phyloP scores from a whole-genome alignment of 2,797 vertebrate species.

The Neoniphon sammara region DNA sequence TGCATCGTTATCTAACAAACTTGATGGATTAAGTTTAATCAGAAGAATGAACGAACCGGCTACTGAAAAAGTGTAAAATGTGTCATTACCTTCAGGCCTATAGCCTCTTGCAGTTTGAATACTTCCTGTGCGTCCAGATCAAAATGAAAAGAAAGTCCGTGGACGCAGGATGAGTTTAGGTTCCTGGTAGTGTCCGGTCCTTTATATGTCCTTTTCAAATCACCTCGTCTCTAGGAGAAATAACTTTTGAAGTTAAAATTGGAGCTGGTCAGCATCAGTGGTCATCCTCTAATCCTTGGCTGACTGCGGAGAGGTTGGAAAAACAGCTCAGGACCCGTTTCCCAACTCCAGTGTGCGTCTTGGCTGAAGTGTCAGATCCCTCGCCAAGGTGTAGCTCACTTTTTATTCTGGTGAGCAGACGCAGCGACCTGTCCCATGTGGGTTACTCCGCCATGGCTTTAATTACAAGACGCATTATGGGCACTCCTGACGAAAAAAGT shows the following conservation, averaged over 20 bases:
- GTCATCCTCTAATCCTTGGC: constrained; percentile 69
- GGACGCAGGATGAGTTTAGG: constrained; percentile 32
- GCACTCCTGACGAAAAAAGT: constrained; percentile 55
- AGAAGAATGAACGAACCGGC: not conserved
- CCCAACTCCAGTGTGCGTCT: constrained; percentile 70
- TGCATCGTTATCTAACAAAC: not conserved
- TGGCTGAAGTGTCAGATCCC: constrained; percentile 50
- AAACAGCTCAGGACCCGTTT: constrained; percentile 61
- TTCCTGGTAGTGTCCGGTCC: constrained; percentile 34
- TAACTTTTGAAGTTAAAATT: constrained; percentile 70
- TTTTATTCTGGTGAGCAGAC: constrained; percentile 83
- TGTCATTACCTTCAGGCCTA: constrained; percentile 45
- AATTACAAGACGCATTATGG: constrained; percentile 77
- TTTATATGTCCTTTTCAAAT: constrained; percentile 44
- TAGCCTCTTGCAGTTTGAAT: not conserved
- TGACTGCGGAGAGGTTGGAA: constrained; percentile 71
- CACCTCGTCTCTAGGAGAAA: constrained; percentile 55
- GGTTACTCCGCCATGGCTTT: constrained; percentile 78
- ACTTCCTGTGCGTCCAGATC: constrained; percentile 30
- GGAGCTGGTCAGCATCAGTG: constrained; percentile 68
- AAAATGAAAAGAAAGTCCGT: constrained; percentile 24
- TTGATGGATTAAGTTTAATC: not conserved
- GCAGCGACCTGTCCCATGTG: constrained; percentile 83
- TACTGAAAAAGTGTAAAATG: not conserved
- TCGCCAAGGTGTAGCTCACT: constrained; percentile 63